Evolutionary conservation across 2,113 vertebrate species (phyloP).

Genomic region (Nothocercus nigrocapillus): DNA sequence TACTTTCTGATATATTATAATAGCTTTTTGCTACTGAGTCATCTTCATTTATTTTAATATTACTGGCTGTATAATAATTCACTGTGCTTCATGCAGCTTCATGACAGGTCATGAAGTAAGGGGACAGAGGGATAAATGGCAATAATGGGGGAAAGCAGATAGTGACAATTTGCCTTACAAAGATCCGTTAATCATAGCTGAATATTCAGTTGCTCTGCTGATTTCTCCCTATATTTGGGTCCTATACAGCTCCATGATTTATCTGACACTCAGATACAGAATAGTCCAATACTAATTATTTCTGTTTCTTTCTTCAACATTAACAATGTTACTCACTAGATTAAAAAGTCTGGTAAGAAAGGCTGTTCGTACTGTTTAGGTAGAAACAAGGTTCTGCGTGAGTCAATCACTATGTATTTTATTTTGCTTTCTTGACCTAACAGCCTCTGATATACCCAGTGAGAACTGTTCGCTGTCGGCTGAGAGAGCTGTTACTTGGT

Average conservation of each 20-base stretch:
- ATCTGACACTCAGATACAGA: background rate
- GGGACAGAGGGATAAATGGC: conserved; percentile 9
- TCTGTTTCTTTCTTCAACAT: background rate
- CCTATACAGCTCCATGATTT: background rate
- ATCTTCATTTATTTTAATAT: conserved; percentile 34
- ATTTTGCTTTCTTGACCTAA: background rate
- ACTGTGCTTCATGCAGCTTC: background rate
- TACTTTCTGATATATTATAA: conserved; percentile 5
- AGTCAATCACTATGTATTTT: background rate
- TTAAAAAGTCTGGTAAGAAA: background rate
- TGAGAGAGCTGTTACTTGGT: too few relatives aligned
- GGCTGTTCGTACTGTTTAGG: background rate
- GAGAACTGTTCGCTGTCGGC: background rate
- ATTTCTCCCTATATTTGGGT: background rate
- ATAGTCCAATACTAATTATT: background rate
- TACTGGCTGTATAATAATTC: background rate
- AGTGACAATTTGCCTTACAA: background rate
- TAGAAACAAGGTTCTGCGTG: background rate
- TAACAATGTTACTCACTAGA: background rate
- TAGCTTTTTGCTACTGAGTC: background rate
- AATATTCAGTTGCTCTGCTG: background rate
- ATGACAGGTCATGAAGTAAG: conserved; percentile 8
- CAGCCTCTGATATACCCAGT: background rate
- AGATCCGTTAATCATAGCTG: conserved; percentile 51
- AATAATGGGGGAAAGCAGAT: background rate